phyloP scores from a whole-genome alignment of 2,888 invertebrate genomes.

The Epistrophe grossulariae region DNA sequence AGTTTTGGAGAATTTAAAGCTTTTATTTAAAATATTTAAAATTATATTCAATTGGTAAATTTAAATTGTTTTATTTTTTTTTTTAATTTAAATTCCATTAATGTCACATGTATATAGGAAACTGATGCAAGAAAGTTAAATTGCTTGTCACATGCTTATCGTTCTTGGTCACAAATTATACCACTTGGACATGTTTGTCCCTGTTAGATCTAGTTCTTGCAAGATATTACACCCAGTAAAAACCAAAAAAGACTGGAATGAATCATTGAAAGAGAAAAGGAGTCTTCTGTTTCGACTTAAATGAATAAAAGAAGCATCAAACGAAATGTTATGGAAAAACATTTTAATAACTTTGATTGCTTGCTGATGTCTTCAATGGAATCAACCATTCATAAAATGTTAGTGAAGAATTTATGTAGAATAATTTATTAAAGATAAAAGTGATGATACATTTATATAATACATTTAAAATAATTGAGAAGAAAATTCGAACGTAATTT shows the following conservation, averaged over 20 bases:
- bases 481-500: too few relatives aligned
- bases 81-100: not conserved
- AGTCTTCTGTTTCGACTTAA: not conserved
- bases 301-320: not conserved
- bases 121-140: not conserved
- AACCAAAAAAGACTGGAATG: conserved; percentile 33
- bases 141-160: conserved; percentile 29
- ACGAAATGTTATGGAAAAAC: not conserved
- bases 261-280: not conserved
- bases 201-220: conserved; percentile 34
- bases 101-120: not conserved
- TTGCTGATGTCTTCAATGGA: not conserved
- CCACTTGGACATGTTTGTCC: conserved; percentile 7
- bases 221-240: conserved; percentile 27
- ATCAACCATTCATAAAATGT: not conserved
- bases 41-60: not conserved
- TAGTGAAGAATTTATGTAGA: too few relatives aligned
- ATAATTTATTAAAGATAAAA: too few relatives aligned
- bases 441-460: too few relatives aligned
- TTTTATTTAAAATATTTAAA: not conserved
- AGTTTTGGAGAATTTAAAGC: not conserved
- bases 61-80: not conserved
- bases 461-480: too few relatives aligned
- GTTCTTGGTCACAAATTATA: not conserved
- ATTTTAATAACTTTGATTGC: not conserved